Base-by-base conservation (phyloP, 2,797 vertebrate genomes). In the Pygocentrus nattereri region DNA sequence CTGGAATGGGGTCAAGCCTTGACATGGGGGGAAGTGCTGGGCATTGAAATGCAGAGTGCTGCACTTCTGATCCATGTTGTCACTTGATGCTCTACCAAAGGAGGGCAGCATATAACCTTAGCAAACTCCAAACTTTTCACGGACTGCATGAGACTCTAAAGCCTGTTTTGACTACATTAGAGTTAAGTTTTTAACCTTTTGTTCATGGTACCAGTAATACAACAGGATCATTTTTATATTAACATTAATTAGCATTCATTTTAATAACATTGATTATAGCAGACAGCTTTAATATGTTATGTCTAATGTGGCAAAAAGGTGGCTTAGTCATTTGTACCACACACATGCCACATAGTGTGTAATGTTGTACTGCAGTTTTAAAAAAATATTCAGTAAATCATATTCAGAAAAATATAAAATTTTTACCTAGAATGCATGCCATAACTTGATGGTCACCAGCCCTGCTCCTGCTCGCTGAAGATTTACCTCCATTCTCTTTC, bases 101-200 rank as follows among this genome's bases (percentile, higher is more conserved):
- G 76, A 67, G 76, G 76, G 76, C 76, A 69, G 64, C 56, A 56
- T 16, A 25, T 49, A 41, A 25, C 76, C 31, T 77, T 23, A 15
- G 21, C 72, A 61, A 41, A 21, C 31, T 38, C 62, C 18, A 31
- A 5, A 64, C 61, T 5, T 67, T 67, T n/a, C 21, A 67, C 19
- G 11, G 23, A 41, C 64, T 41, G 31, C 10, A 13, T 64, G 15
- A 25, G 11, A 27, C 58, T 62, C 3, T 31, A 31, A 62, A 30
- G 16, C 27, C 27, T 27, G 13, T 15, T 11, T 5, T 3, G 13
- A 27, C 58, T 23, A 58, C 19, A 23, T 8, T 65, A 8, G 34
- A 38, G 7, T 41, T 67, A 34, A 38, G 7, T 41, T 67, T 41
- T 21, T 41, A 18, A 67, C 1, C 2, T 21, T 44, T 68, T 47